Evolutionary conservation across 2,113 vertebrate genomes (phyloP).

Genomic region (Prionailurus bengalensis): DNA sequence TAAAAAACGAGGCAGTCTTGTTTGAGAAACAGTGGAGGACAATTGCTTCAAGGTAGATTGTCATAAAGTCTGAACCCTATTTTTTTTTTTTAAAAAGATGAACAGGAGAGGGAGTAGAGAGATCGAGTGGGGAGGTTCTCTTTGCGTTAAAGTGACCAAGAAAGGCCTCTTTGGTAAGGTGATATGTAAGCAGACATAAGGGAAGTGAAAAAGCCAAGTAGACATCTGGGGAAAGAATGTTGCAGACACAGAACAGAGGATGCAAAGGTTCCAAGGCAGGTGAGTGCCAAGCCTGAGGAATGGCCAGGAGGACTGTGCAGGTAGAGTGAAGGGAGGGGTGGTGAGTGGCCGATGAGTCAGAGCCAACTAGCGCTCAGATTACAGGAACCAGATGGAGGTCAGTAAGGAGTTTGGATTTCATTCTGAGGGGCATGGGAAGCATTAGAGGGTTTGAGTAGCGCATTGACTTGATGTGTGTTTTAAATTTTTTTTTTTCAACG

Average conservation of each 20-base stretch:
- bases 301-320: background rate
- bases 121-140: background rate
- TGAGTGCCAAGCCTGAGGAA: background rate
- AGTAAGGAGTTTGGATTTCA: background rate
- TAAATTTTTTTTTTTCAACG: background rate
- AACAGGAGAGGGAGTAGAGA: too few species aligned
- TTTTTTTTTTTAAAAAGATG: background rate
- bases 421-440: background rate
- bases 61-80: background rate
- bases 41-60: background rate
- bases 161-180: background rate
- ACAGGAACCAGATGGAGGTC: accelerated
- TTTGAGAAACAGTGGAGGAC: background rate
- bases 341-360: too few species aligned
- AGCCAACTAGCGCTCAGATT: background rate
- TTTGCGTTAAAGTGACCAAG: background rate
- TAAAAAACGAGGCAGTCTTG: background rate
- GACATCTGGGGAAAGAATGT: background rate
- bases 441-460: background rate
- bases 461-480: background rate
- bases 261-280: background rate
- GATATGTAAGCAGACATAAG: background rate
- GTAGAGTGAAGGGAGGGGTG: background rate
- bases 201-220: background rate
- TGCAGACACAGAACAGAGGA: background rate